A percentile compares a stretch with the other conserved stretches of the same genome.
Conservation (phyloP, 1,140 invertebrate species). For the Camponotus floridanus region DNA sequence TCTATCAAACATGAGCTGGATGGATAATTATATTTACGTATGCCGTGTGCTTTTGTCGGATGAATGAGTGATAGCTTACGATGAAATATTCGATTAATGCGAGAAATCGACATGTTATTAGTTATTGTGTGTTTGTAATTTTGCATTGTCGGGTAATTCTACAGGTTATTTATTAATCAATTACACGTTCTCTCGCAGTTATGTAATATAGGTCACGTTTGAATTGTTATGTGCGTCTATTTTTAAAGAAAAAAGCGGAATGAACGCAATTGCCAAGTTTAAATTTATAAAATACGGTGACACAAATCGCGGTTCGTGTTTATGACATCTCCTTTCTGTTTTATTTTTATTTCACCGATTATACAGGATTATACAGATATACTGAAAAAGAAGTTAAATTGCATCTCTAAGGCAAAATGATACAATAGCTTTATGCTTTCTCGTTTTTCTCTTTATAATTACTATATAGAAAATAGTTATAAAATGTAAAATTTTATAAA, state of each 20-base stretch:
- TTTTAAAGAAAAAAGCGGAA: not conserved
- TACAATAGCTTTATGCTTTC: not conserved
- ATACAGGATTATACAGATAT: not conserved
- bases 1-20: not conserved
- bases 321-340: not conserved
- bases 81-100: slow-evolving; percentile 41
- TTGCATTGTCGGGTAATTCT: not conserved
- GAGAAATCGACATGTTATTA: slow-evolving; percentile 12
- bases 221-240: not conserved
- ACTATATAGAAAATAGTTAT: no score
- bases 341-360: not conserved
- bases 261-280: slow-evolving; percentile 10
- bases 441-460: not conserved
- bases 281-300: not conserved
- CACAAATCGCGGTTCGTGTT: not conserved
- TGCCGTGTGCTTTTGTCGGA: not conserved
- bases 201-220: slow-evolving; percentile 1
- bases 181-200: slow-evolving; percentile 4
- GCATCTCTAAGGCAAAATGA: not conserved
- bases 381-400: not conserved
- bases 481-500: no score
- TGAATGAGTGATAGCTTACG: slow-evolving; percentile 27
- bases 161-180: slow-evolving; percentile 24
- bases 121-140: not conserved
- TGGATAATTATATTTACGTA: slow-evolving; percentile 27